Base-by-base conservation (phyloP, 2,797 vertebrate genomes). In the Takifugu ocellatus region DNA sequence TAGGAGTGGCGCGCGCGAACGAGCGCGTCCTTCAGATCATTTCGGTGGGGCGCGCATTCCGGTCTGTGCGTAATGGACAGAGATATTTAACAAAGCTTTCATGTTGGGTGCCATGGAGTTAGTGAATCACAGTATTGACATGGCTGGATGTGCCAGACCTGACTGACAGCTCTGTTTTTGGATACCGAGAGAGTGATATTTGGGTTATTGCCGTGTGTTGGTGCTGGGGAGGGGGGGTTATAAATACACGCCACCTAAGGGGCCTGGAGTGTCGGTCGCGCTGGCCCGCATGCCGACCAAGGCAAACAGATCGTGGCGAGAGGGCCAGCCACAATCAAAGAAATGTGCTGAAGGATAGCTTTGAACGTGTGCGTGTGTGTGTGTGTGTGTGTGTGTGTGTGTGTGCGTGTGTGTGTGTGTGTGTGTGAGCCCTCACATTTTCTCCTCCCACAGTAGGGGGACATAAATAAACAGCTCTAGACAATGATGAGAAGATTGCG, bases 301-400 rank as follows among this genome's bases (percentile, higher is more conserved):
- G 84, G 74, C 83, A 75, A 71, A 74, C 76, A 57, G 77, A 79
- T 83, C 79, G 68, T 55, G 73, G 71, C 55, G 70, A 77, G 75
- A 65, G 78, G 75, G 51, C 43, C 68, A 68, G 63, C 66, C 64
- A 74, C 82, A 81, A 72, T 87, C 85, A 87, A 85, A 85, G 78
- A 80, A 82, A 88, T 71, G 86, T 89, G 86, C 82, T 87, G 88
- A 89, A 81, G 70, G 86, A 89, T 82, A 42, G 47, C 63, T 72
- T 61, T 51, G 70, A 56, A 55, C 77, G 44, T 57, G 66, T 78
- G 84, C 44, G 76, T 59, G 59, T 9, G 64, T 17, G 68, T 48
- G 51, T 83, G 70, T 70, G 75, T 73, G 75, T 63, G 51, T 54
- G 42, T 78, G 84, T 46, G 76, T 59, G 59, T 9, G 64, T 17